These are phyloP conservation scores for Diaperis boleti DNA, from an alignment of 2,888 invertebrate species.

Conservation along the genomic window DNA sequence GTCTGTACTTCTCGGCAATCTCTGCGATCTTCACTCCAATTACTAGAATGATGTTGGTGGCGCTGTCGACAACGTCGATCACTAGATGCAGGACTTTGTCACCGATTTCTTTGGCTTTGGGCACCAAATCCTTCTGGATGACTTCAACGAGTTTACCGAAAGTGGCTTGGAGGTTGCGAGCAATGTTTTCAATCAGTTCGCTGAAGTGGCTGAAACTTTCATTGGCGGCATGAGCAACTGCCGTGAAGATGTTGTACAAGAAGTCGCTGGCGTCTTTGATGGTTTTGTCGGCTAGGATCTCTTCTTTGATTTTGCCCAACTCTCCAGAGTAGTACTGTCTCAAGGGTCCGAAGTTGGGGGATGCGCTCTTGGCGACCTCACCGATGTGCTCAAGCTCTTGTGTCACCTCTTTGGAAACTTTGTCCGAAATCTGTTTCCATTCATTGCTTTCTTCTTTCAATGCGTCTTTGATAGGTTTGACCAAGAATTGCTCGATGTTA, in stretches of 20 bases:
- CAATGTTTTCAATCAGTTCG: constrained; percentile 62
- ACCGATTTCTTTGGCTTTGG: constrained; percentile 63
- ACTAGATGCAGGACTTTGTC: constrained; percentile 66
- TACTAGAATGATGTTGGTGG: constrained; percentile 58
- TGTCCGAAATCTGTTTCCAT: constrained; percentile 63
- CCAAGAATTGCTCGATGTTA: constrained; percentile 70
- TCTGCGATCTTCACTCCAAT: constrained; percentile 69
- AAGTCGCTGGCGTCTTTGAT: constrained; percentile 74
- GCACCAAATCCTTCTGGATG: constrained; percentile 61
- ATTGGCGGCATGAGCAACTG: constrained; percentile 59
- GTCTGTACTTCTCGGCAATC: constrained; percentile 75
- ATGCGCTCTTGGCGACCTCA: constrained; percentile 69
- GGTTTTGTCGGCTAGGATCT: constrained; percentile 77
- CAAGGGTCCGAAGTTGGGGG: constrained; percentile 72
- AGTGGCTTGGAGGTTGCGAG: constrained; percentile 59
- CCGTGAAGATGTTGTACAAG: constrained; percentile 68
- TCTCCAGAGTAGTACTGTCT: constrained; percentile 75
- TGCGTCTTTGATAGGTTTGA: constrained; percentile 48
- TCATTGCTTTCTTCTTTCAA: constrained; percentile 50
- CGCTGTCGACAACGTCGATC: constrained; percentile 67
- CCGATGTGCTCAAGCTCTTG: constrained; percentile 66
- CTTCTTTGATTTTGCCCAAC: constrained; percentile 75
- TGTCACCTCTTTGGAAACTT: constrained; percentile 63
- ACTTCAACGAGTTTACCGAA: constrained; percentile 58
- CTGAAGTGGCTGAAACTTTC: constrained; percentile 62